Evolutionary conservation across 1,140 invertebrate species (phyloP).

Genomic region (Sycophaga agraensis): DNA sequence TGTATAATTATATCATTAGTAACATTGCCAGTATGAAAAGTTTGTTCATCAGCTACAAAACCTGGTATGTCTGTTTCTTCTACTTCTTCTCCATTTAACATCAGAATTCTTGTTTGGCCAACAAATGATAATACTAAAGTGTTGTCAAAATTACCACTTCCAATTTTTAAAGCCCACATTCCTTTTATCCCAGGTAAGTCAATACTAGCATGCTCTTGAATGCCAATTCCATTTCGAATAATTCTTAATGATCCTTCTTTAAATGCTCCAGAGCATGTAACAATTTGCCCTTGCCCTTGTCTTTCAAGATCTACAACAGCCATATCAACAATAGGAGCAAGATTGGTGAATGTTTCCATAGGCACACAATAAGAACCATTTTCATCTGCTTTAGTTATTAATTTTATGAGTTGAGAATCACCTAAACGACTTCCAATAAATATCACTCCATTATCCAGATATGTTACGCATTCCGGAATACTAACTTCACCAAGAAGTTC

Average conservation of each 20-base stretch:
- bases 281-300: slow-evolving; percentile 96
- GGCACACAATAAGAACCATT: slow-evolving; percentile 87
- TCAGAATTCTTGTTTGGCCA: slow-evolving; percentile 87
- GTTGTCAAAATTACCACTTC: slow-evolving; percentile 72
- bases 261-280: slow-evolving; percentile 96
- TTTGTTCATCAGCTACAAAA: slow-evolving; percentile 88
- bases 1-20: slow-evolving; percentile 79
- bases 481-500: slow-evolving; percentile 93
- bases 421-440: slow-evolving; percentile 96
- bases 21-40: slow-evolving; percentile 91
- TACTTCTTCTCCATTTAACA: slow-evolving; percentile 90
- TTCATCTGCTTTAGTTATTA: slow-evolving; percentile 84
- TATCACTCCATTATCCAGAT: slow-evolving; percentile 97
- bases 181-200: slow-evolving; percentile 96
- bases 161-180: slow-evolving; percentile 89
- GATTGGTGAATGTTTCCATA: slow-evolving; percentile 95
- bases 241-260: slow-evolving; percentile 97
- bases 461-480: slow-evolving; percentile 98
- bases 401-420: slow-evolving; percentile 93
- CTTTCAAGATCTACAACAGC: slow-evolving; percentile 92
- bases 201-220: slow-evolving; percentile 96
- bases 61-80: slow-evolving; percentile 93
- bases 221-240: slow-evolving; percentile 96
- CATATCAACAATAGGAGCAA: slow-evolving; percentile 98
- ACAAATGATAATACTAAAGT: slow-evolving; percentile 92